phyloP scores from a whole-genome alignment of 1,140 invertebrate genomes.

The Drosophila lini region DNA sequence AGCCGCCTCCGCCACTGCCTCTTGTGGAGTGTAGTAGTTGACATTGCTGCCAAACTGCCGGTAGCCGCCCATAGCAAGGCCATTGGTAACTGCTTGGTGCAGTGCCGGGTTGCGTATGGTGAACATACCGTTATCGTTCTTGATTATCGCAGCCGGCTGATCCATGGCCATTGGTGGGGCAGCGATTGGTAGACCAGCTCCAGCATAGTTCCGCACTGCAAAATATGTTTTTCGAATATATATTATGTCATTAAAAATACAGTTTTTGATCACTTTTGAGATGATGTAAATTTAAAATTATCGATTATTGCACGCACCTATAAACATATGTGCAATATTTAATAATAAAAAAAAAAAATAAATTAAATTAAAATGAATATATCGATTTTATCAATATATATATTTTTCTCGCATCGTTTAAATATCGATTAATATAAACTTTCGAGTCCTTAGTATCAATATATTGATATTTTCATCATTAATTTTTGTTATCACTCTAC shows the following conservation, averaged over 20 bases:
- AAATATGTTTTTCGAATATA: neutral
- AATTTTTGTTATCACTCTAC: neutral
- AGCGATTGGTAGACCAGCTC: constrained; percentile 48
- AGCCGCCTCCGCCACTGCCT: constrained; percentile 72
- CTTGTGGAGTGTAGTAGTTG: constrained; percentile 78
- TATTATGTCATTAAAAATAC: too few relatives aligned
- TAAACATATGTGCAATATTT: too few relatives aligned
- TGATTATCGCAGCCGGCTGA: constrained; percentile 87
- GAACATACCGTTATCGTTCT: constrained; percentile 91
- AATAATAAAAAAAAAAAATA: too few relatives aligned
- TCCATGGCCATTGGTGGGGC: constrained; percentile 72
- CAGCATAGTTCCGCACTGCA: constrained; percentile 49
- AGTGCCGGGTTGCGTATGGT: constrained; percentile 90
- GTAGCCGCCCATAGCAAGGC: constrained; percentile 70
- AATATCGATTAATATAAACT: too few relatives aligned
- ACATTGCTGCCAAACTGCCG: constrained; percentile 78
- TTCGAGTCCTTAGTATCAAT: too few relatives aligned
- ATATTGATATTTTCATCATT: too few relatives aligned
- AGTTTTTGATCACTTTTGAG: too few relatives aligned
- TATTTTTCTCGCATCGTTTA: too few relatives aligned
- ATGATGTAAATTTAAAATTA: too few relatives aligned
- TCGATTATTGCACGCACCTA: too few relatives aligned
- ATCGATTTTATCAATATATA: too few relatives aligned
- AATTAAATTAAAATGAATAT: too few relatives aligned
- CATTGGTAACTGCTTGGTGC: constrained; percentile 81